Conservation (phyloP, 2,888 invertebrate species). For the Dascillus cervinus region DNA sequence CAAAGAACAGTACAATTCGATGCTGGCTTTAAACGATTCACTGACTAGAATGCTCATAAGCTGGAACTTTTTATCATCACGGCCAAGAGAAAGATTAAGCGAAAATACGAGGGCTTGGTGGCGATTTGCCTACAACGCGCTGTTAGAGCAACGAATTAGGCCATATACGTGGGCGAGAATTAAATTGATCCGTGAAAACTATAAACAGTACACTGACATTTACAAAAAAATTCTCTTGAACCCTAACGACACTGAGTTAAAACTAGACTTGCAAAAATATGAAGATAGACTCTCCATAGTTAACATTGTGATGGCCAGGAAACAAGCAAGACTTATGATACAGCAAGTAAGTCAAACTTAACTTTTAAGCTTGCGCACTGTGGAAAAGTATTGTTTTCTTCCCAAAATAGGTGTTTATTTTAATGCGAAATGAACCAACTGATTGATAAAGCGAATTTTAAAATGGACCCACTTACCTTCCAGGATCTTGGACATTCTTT, state of each 20-base stretch:
- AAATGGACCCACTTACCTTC: no score
- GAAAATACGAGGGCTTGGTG: conserved; percentile 64
- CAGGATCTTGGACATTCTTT: no score
- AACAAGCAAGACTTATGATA: conserved; percentile 74
- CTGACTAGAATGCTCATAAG: conserved; percentile 60
- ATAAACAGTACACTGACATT: conserved; percentile 58
- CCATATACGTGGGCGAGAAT: conserved; percentile 71
- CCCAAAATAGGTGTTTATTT: no score
- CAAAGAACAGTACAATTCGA: conserved; percentile 61
- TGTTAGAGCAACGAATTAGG: conserved; percentile 61
- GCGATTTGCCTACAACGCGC: conserved; percentile 64
- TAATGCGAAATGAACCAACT: no score
- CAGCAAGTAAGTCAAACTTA: no score
- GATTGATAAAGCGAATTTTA: no score
- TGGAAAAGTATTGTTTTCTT: no score
- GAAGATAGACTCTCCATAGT: conserved; percentile 67
- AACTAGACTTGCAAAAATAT: conserved; percentile 63
- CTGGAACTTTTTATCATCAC: conserved; percentile 45
- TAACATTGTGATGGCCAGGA: conserved; percentile 70
- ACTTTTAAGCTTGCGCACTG: no score
- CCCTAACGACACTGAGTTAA: conserved; percentile 66
- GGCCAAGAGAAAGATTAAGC: conserved; percentile 38
- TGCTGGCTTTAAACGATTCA: conserved; percentile 49
- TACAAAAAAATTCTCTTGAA: conserved; percentile 64
- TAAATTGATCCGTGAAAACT: conserved; percentile 58